Evolutionary conservation across 2,888 invertebrate genomes (phyloP).

Genomic region (Diarsia dahlii): DNA sequence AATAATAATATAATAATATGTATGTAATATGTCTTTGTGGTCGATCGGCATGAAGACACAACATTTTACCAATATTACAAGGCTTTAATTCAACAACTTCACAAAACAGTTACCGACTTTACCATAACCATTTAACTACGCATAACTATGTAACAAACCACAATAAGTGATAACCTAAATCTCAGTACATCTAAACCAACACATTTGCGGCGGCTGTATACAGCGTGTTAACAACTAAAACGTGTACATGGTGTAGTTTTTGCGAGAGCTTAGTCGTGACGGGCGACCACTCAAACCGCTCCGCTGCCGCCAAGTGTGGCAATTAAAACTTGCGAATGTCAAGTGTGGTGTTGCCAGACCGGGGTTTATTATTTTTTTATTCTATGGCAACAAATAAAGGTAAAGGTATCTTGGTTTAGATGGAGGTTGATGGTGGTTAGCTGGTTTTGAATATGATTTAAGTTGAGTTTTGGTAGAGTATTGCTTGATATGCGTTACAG

Average conservation of each 20-base stretch:
- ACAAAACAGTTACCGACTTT: not conserved
- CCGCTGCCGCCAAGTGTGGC: constrained; percentile 84
- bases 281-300: constrained; percentile 83
- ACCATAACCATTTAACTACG: not conserved
- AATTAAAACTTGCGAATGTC: constrained; percentile 91
- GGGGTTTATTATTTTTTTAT: constrained; percentile 84
- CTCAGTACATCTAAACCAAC: constrained; percentile 55
- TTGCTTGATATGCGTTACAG: not conserved
- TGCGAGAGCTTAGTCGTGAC: constrained; percentile 77
- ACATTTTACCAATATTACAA: not conserved
- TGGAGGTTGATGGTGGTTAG: constrained; percentile 40
- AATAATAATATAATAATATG: too few species aligned
- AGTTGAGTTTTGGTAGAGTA: not conserved
- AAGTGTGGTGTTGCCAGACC: constrained; percentile 81
- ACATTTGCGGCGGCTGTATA: constrained; percentile 70
- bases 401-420: constrained; percentile 68
- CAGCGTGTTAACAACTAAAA: constrained; percentile 75
- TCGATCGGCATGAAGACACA: not conserved
- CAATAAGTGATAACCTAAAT: constrained; percentile 58
- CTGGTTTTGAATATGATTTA: not conserved
- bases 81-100: not conserved
- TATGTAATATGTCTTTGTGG: not conserved
- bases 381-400: constrained; percentile 78
- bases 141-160: not conserved
- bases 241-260: constrained; percentile 78